These are phyloP conservation scores for Falco biarmicus DNA, from an alignment of 2,797 vertebrate species.

Conservation along the genomic window DNA sequence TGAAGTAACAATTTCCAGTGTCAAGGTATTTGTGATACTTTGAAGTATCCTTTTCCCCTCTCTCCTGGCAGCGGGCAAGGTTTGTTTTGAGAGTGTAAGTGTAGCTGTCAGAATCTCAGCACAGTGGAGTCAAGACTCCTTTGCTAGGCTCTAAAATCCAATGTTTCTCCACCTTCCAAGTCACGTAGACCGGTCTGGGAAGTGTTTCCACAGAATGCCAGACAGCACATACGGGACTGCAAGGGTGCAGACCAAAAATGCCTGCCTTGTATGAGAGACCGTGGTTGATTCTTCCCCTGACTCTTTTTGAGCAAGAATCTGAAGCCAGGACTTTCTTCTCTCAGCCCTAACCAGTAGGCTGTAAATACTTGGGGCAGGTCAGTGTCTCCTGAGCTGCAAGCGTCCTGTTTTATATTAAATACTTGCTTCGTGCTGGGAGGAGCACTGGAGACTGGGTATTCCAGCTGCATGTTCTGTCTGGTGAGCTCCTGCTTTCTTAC, in stretches of 20 bases:
- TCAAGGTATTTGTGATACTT: background rate
- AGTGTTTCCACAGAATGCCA: background rate
- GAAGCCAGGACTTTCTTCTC: background rate
- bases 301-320: background rate
- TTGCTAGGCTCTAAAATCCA: background rate
- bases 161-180: background rate
- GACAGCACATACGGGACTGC: background rate
- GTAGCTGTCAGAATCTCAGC: background rate
- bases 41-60: background rate
- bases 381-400: background rate
- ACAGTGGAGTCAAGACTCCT: too few species aligned
- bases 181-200: background rate
- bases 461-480: background rate
- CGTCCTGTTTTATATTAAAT: background rate
- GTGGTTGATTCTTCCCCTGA: background rate
- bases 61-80: background rate
- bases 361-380: background rate
- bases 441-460: fast-evolving
- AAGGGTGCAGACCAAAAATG: background rate
- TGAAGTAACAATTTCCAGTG: background rate
- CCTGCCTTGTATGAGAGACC: background rate
- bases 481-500: background rate
- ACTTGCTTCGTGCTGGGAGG: too few species aligned
- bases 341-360: background rate
- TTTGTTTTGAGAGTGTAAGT: background rate